A percentile compares a stretch with the other conserved stretches of the same genome.
phyloP scores from a whole-genome alignment of 1,140 invertebrate genomes.

The Drosophila parvula region DNA sequence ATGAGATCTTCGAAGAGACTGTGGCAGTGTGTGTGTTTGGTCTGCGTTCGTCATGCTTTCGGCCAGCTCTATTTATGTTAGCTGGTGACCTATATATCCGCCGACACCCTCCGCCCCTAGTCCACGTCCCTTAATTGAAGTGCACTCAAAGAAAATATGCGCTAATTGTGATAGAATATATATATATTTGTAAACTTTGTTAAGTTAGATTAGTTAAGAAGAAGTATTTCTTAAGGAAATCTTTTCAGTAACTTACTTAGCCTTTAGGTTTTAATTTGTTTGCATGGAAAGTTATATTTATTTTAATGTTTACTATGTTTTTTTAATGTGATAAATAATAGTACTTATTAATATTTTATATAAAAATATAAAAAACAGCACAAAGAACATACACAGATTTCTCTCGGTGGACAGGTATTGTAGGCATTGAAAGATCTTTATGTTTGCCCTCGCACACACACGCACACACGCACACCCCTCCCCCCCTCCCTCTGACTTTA shows the following conservation, averaged over 20 bases:
- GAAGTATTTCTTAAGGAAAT: no score
- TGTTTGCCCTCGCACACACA: constrained; percentile 8
- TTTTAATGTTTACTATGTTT: no score
- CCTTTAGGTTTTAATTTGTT: no score
- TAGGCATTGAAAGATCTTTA: constrained; percentile 47
- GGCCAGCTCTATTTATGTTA: constrained; percentile 59
- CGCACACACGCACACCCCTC: not conserved
- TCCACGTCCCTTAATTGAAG: constrained; percentile 28
- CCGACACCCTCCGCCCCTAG: not conserved
- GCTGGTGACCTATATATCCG: constrained; percentile 64
- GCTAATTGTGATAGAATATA: not conserved
- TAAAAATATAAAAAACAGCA: no score
- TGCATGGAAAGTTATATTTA: no score
- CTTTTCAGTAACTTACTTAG: no score
- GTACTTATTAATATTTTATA: no score
- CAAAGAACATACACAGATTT: not conserved
- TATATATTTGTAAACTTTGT: not conserved
- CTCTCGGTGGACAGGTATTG: constrained; percentile 41
- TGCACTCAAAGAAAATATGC: not conserved
- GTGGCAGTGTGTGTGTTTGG: not conserved
- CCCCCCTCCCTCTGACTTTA: not conserved
- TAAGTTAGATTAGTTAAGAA: no score
- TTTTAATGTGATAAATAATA: no score
- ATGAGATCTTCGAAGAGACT: not conserved
- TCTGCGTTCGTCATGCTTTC: constrained; percentile 12